These are phyloP conservation scores for Indicator maculatus DNA, from an alignment of 2,113 vertebrate species.

Conservation along the genomic window DNA sequence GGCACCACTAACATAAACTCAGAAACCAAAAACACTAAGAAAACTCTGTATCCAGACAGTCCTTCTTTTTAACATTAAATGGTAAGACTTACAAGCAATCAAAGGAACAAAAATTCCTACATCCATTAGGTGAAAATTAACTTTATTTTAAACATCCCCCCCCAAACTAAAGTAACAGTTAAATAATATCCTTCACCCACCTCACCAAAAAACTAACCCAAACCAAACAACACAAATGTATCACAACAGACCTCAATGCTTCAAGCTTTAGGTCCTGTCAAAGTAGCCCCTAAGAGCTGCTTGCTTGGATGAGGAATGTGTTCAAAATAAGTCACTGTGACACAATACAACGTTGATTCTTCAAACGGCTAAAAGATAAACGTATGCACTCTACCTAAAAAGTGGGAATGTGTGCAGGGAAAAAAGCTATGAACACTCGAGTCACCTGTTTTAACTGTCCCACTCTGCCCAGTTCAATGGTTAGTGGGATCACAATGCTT, in stretches of 20 bases:
- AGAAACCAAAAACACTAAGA: background rate
- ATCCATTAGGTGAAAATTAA: background rate
- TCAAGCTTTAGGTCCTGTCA: background rate
- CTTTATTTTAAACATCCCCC: background rate
- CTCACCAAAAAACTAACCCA: background rate
- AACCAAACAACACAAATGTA: background rate
- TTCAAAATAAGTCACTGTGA: background rate
- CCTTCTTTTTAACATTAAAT: background rate
- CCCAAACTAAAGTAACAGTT: background rate
- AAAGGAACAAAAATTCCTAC: background rate
- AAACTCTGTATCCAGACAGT: background rate
- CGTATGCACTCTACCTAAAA: fast-evolving
- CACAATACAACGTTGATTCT: background rate
- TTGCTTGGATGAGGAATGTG: background rate
- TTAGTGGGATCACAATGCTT: background rate
- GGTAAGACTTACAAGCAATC: background rate
- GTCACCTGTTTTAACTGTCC: background rate
- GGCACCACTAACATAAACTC: background rate
- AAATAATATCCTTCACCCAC: background rate
- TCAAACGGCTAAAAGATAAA: background rate
- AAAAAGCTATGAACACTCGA: fast-evolving
- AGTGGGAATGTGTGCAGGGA: background rate
- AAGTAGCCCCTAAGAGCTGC: background rate
- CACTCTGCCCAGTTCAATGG: background rate
- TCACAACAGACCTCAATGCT: background rate